These are phyloP conservation scores for Torymus tubicola DNA, from an alignment of 2,888 invertebrate genomes.

Conservation along the genomic window DNA sequence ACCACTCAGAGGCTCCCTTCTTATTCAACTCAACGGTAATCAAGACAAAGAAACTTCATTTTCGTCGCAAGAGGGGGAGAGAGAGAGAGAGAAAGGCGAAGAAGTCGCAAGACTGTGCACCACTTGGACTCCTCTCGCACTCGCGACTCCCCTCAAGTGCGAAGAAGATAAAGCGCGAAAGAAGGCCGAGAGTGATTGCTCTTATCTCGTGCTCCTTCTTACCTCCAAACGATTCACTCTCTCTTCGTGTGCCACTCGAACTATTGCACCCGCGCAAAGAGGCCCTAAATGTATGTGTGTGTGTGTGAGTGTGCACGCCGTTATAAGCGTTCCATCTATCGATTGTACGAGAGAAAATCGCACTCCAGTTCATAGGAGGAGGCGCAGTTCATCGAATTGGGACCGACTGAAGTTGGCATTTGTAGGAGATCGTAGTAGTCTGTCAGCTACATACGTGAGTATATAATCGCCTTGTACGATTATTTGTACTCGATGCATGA, in stretches of 20 bases:
- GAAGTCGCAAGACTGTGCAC: neutral
- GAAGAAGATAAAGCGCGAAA: constrained; percentile 37
- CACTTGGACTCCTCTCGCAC: neutral
- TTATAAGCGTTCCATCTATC: too few species aligned
- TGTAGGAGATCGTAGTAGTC: too few species aligned
- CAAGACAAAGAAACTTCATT: constrained; percentile 20
- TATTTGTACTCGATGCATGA: too few species aligned
- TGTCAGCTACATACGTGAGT: too few species aligned
- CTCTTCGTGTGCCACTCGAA: neutral
- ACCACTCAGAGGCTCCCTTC: too few species aligned
- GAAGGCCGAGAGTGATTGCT: constrained; percentile 11
- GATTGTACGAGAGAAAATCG: too few species aligned
- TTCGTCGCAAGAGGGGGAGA: neutral
- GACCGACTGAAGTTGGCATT: too few species aligned
- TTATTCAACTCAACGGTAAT: constrained; percentile 2
- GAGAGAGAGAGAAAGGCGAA: too few species aligned
- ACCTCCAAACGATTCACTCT: constrained; percentile 3
- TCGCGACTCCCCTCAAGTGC: constrained; percentile 5
- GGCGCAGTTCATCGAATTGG: too few species aligned
- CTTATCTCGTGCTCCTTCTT: constrained; percentile 14
- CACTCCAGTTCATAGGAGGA: too few species aligned
- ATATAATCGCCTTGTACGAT: too few species aligned
- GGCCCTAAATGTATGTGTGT: neutral
- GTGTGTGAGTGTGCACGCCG: too few species aligned
- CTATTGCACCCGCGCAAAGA: neutral